phyloP scores from a whole-genome alignment of 2,888 invertebrate genomes.

The Epiblema foenella region DNA sequence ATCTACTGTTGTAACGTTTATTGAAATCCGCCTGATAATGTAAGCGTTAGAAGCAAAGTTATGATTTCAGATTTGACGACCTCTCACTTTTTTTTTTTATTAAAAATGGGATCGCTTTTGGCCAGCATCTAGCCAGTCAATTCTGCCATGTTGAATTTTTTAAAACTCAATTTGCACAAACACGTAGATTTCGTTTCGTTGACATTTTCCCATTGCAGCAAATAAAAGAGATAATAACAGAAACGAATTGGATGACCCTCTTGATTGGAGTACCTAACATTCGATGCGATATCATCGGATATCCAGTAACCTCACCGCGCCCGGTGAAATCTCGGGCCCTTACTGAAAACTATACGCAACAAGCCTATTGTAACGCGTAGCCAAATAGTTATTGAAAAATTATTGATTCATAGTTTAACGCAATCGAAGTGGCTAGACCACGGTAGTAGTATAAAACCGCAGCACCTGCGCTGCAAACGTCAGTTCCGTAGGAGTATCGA shows the following conservation, averaged over 20 bases:
- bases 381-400: slow-evolving; percentile 74
- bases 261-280: background rate
- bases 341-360: slow-evolving; percentile 42
- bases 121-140: no score
- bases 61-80: no score
- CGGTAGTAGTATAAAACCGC: slow-evolving; percentile 75
- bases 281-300: background rate
- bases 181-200: no score
- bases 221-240: background rate
- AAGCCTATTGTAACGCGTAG: slow-evolving; percentile 63
- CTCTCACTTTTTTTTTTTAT: no score
- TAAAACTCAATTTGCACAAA: no score
- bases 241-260: background rate
- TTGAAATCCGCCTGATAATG: no score
- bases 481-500: slow-evolving; percentile 71
- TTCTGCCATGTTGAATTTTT: no score
- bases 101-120: no score
- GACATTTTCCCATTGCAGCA: background rate
- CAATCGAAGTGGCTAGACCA: slow-evolving; percentile 69
- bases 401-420: slow-evolving; percentile 81
- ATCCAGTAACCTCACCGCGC: slow-evolving; percentile 21
- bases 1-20: no score
- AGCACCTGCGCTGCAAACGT: slow-evolving; percentile 57
- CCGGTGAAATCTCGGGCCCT: slow-evolving; percentile 34
- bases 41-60: no score